Conservation (phyloP, 2,113 vertebrate genomes). For the Melanocharis versteri region DNA sequence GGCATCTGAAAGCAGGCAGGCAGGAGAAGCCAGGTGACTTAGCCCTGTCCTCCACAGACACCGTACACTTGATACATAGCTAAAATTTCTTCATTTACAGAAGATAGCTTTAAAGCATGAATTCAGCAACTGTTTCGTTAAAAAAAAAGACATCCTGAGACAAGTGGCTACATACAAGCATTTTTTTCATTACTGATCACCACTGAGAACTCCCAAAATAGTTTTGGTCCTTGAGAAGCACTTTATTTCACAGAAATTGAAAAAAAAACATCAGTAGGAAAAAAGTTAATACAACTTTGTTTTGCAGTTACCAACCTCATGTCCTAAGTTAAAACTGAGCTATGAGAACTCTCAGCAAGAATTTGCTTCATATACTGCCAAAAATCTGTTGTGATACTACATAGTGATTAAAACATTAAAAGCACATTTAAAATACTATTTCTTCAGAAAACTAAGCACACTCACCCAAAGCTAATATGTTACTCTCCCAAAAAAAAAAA, state of each 20-base stretch:
- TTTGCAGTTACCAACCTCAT: background rate
- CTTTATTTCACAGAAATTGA: background rate
- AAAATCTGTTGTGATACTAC: background rate
- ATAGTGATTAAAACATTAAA: background rate
- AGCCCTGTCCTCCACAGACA: background rate
- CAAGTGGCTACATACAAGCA: background rate
- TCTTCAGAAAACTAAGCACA: background rate
- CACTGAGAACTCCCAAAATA: background rate
- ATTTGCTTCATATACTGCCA: background rate
- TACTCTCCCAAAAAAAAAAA: background rate
- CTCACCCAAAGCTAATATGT: background rate
- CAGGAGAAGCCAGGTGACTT: background rate
- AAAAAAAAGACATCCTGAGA: background rate
- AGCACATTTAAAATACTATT: background rate
- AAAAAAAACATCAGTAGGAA: background rate
- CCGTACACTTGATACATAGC: background rate
- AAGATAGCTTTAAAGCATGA: background rate
- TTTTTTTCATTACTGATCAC: background rate
- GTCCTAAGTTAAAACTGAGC: background rate
- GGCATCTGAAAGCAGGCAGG: background rate
- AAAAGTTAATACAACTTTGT: background rate
- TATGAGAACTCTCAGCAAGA: background rate
- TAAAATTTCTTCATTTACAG: background rate
- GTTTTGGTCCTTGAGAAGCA: background rate
- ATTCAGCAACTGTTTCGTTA: background rate